Base-by-base conservation (phyloP, 2,888 invertebrate species). In the Doris montereyensis region DNA sequence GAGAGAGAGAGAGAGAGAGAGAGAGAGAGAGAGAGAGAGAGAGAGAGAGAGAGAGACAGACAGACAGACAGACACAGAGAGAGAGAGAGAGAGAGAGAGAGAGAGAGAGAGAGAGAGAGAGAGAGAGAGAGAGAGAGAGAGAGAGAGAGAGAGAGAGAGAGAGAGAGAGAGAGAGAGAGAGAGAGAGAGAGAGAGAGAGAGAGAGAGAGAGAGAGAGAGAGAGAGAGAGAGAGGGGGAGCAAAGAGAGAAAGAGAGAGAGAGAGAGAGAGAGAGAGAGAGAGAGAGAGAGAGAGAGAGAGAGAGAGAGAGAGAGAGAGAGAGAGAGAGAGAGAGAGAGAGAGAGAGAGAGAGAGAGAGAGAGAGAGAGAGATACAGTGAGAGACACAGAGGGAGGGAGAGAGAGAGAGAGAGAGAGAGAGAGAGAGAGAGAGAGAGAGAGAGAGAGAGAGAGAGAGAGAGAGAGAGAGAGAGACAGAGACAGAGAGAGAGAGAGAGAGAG, bases 401-500 rank as follows among this genome's bases (percentile, higher is more conserved):
- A 41, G 52, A 41, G 52, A 41, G 52, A 41, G 52, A 41, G 52
- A 41, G 52, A 41, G 52, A 41, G 52, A 41, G 52, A 41, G 52
- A 17, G 52, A 41, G 52, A 41, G 52, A 41, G 52, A 41, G 52
- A 41, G 52, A 17, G 52, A 41, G 52, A 41, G 17, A 41, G 5
- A 41, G 17, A 41, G 52, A 41, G 52, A 41, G 52, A 41, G 52
- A 41, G 52, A 41, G 52, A 41, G 17, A 10, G 52, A 41, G 52
- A 41, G 5, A 41, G 52, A 41, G 5, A 41, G 52, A 41, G 52
- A 41, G 52, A 41, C 8, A 41, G 52, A 41, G 52, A 62, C 13
- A 62, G 62, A 62, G 24, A 21, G 62, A 13, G n/a, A 62, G 62
- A 21, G n/a, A 13, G n/a, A 62, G 62, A 62, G 62, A 62, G 62